These are phyloP conservation scores for Tychaedon coryphoeus DNA, from an alignment of 2,113 vertebrate species.

Conservation along the genomic window DNA sequence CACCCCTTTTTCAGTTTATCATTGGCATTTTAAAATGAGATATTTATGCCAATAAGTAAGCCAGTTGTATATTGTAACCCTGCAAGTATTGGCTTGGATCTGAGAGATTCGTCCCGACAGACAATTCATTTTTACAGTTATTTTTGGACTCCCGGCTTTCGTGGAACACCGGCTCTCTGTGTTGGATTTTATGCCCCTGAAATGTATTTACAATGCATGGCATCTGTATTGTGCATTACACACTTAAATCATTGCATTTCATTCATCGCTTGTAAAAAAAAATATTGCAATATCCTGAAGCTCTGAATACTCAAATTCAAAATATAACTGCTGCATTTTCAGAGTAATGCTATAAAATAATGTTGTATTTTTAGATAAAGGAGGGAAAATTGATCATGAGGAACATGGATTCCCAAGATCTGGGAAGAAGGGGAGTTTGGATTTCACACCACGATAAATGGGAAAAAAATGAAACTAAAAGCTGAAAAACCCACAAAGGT, in stretches of 20 bases:
- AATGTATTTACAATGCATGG: slow-evolving; percentile 65
- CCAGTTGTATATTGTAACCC: slow-evolving; percentile 33
- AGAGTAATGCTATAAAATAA: slow-evolving; percentile 7
- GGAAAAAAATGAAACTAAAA: background rate
- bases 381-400: slow-evolving; percentile 27
- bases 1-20: slow-evolving; percentile 38
- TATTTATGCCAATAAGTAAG: slow-evolving; percentile 52
- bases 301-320: slow-evolving; percentile 43
- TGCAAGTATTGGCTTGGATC: slow-evolving; percentile 36
- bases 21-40: slow-evolving; percentile 28
- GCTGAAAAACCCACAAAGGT: slow-evolving; percentile 10
- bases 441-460: background rate
- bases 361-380: slow-evolving; percentile 7
- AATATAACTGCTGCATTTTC: slow-evolving; percentile 29
- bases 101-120: slow-evolving; percentile 43
- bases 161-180: slow-evolving; percentile 44
- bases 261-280: slow-evolving; percentile 50
- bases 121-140: slow-evolving; percentile 63
- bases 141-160: slow-evolving; percentile 55
- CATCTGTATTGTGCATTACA: slow-evolving; percentile 61
- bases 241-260: slow-evolving; percentile 63
- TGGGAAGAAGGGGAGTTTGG: background rate
- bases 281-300: slow-evolving; percentile 47
- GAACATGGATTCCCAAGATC: slow-evolving; percentile 30
- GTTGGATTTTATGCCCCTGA: slow-evolving; percentile 64